Evolutionary conservation across 2,888 invertebrate species (phyloP), one percentile per base, ranked within the genome.

Genomic region (Napeogenes sylphis): DNA sequence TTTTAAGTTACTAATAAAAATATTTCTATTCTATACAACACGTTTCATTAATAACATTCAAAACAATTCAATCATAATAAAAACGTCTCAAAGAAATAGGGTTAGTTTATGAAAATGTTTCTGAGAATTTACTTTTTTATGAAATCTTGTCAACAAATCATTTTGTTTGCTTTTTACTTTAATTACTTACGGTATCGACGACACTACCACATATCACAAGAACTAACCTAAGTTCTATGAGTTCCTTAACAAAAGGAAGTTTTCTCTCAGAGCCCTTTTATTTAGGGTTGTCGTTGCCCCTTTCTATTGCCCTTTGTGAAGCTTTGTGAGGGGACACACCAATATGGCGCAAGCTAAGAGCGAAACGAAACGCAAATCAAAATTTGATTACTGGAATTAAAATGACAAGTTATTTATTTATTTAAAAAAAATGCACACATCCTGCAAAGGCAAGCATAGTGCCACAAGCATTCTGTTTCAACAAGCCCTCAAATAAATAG

Each of bases 271-370:
- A 78, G 82, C 85, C 87, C 84, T 86, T 85, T 82, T 82, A 79
- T 84, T 84, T 85, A 87, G 87, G 88, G 87, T 85, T 85, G 83
- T 78, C 82, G 82, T 80, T 76, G 84, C 86, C 86, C 84, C 72
- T 82, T 82, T 51, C 51, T 51, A 77, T 81, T 86, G 86, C 84
- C 85, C 87, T 84, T 75, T 75, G 75, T 68, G 72, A 73, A 72
- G 77, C 87, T 84, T 75, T 75, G 75, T 68, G 72, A 73, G 72
- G 77, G 75, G 71, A 71, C 73, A 71, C 61, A 56, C 58, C 63
- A 53, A 66, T 66, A 63, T 71, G 82, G 80, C 62, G 60, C 79
- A 85, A 86, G 82, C 72, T 71, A 80, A 60, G 71, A 79, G 77
- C 72, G 70, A 42, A 61, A 61, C 60, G 61, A 61, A 64, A 55